Evolutionary conservation across 1,140 invertebrate genomes (phyloP), one percentile per base, ranked within the genome.

Genomic region (Hyles vespertilio): DNA sequence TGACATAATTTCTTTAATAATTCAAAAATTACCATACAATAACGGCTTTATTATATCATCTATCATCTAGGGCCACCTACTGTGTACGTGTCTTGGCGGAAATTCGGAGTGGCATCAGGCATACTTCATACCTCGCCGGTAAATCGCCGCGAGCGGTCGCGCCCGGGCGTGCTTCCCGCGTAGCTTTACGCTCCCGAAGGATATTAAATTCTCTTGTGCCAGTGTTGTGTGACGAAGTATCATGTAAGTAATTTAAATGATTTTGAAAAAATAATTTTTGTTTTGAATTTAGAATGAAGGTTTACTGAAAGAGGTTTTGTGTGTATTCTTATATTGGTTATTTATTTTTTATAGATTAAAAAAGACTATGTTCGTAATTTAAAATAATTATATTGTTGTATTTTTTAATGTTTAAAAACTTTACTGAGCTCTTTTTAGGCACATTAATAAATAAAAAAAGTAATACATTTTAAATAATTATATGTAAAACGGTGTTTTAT

Each of bases 111-210:
- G 7, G 9, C 44, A 11, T 12, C n/a, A 48, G 5, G 6, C 6
- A 10, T 10, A 46, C 44, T 46, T 45, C 43, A 63, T 55, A 63
- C 57, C 61, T 63, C 61, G 46, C 56, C 61, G 56, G 61, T 63
- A 56, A 32, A 52, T 40, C 56, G 46, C 36, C 43, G 36, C 51
- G 61, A 56, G 51, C 54, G 61, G 61, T 55, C 61, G 61, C 52
- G n/a, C 40, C 12, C 51, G 11, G 51, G 36, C 36, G 36, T 40
- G 8, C 8, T 40, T 8, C 36, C 5, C 36, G 36, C 36, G 22
- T 40, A 8, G 5, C 36, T 8, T 40, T 40, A 48, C 47, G 47
- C 3, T 11, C 22, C 47, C n/a, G 47, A n/a, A 11, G 47, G 22
- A 22, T 48, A 12, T 3, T 9, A 3, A 3, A 22, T 12, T 48